phyloP scores from a whole-genome alignment of 2,888 invertebrate genomes.

The Cephus sareptanus region DNA sequence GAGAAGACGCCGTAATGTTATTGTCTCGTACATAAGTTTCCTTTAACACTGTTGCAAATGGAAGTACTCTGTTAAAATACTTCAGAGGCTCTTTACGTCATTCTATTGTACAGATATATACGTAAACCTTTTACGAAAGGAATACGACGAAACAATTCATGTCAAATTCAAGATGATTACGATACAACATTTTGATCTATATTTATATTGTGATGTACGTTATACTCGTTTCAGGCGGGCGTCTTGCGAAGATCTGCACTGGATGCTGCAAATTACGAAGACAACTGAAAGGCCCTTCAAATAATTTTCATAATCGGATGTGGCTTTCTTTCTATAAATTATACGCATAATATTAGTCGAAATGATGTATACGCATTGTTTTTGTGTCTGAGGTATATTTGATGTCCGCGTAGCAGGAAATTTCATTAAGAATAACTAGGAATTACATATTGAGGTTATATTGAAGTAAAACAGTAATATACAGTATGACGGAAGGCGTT shows the following conservation, averaged over 20 bases:
- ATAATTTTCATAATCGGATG: constrained; percentile 27
- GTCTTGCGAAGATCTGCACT: constrained; percentile 31
- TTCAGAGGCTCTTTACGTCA: neutral
- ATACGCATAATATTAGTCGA: constrained; percentile 12
- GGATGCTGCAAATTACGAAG: constrained; percentile 30
- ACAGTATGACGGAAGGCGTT: neutral
- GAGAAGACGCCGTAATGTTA: neutral
- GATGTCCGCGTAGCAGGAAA: neutral
- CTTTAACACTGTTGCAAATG: neutral
- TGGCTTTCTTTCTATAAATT: constrained; percentile 26
- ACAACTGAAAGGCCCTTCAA: constrained; percentile 31
- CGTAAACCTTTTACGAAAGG: neutral
- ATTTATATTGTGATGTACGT: neutral
- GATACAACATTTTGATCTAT: neutral
- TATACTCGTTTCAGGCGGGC: constrained; percentile 39
- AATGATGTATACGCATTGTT: neutral
- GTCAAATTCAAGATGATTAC: neutral
- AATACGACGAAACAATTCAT: neutral
- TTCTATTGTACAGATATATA: constrained; percentile 5
- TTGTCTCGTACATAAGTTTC: neutral
- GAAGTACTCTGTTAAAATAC: neutral
- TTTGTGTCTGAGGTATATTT: neutral
- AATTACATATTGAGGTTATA: neutral
- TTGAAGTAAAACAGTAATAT: neutral
- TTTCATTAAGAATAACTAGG: neutral